Evolutionary conservation across 2,113 vertebrate species (phyloP).

Genomic region (Hiodon tergisus): DNA sequence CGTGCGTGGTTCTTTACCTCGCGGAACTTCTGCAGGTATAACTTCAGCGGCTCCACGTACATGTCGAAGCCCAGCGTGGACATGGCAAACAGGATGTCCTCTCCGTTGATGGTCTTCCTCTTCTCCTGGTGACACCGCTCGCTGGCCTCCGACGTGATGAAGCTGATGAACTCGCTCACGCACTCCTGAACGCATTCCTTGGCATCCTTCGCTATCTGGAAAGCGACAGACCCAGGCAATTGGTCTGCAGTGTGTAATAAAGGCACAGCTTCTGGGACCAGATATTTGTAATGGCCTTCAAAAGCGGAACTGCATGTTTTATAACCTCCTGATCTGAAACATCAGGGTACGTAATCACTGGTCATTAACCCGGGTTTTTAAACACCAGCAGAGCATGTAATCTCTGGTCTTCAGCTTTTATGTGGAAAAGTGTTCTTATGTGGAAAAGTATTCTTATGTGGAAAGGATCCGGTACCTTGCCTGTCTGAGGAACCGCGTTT

Average conservation of each 20-base stretch:
- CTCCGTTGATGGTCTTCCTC: conserved; percentile 97
- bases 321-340: too few relatives aligned
- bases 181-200: conserved; percentile 98
- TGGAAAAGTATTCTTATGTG: too few relatives aligned
- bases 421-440: too few relatives aligned
- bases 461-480: conserved; percentile 80
- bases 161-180: conserved; percentile 98
- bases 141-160: conserved; percentile 96
- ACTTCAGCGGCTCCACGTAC: conserved; percentile 94
- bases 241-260: too few relatives aligned
- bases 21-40: conserved; percentile 97
- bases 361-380: too few relatives aligned
- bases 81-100: conserved; percentile 98
- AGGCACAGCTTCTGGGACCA: too few relatives aligned
- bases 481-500: conserved; percentile 92
- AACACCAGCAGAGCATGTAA: too few relatives aligned
- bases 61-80: conserved; percentile 97
- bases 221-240: background rate
- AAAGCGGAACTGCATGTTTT: too few relatives aligned
- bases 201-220: conserved; percentile 93
- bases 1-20: conserved; percentile 67
- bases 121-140: conserved; percentile 98
- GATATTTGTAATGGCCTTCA: too few relatives aligned
- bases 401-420: too few relatives aligned
- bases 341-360: too few relatives aligned